phyloP scores from a whole-genome alignment of 2,888 invertebrate genomes.

The Molanna angustata region DNA sequence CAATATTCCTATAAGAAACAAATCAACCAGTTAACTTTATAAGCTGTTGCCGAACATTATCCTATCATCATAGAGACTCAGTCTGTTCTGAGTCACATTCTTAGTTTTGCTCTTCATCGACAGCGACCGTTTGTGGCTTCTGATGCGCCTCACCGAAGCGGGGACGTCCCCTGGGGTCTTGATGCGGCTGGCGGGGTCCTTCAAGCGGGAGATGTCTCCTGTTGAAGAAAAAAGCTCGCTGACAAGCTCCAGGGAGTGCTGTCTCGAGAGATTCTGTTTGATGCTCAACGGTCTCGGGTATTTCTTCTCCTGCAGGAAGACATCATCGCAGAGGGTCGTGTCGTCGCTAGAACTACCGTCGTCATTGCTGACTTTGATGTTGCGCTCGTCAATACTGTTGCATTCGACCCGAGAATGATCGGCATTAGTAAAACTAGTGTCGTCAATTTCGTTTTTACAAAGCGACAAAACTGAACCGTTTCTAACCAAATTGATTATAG shows the following conservation, averaged over 20 bases:
- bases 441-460: constrained; percentile 18
- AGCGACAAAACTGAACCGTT: constrained; percentile 23
- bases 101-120: constrained; percentile 45
- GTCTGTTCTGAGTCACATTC: constrained; percentile 51
- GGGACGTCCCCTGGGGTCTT: constrained; percentile 83
- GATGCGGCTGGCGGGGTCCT: constrained; percentile 73
- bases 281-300: constrained; percentile 39
- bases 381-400: neutral
- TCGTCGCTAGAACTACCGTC: constrained; percentile 15
- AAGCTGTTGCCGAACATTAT: constrained; percentile 72
- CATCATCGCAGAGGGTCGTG: constrained; percentile 23
- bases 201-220: constrained; percentile 62
- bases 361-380: neutral
- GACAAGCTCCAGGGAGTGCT: constrained; percentile 73
- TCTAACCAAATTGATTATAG: constrained; percentile 10
- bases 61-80: constrained; percentile 85
- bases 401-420: constrained; percentile 1
- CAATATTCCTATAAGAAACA: no score
- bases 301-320: constrained; percentile 36
- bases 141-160: constrained; percentile 69
- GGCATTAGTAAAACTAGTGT: constrained; percentile 9
- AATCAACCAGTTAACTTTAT: constrained; percentile 36
- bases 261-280: constrained; percentile 45
- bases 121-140: constrained; percentile 52
- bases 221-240: constrained; percentile 71